Percentiles rank a stretch among this genome's conserved stretches.
These are phyloP conservation scores for Geodia barretti DNA, from an alignment of 37 sponge, comb jelly and placozoan genomes.

Conservation along the genomic window DNA sequence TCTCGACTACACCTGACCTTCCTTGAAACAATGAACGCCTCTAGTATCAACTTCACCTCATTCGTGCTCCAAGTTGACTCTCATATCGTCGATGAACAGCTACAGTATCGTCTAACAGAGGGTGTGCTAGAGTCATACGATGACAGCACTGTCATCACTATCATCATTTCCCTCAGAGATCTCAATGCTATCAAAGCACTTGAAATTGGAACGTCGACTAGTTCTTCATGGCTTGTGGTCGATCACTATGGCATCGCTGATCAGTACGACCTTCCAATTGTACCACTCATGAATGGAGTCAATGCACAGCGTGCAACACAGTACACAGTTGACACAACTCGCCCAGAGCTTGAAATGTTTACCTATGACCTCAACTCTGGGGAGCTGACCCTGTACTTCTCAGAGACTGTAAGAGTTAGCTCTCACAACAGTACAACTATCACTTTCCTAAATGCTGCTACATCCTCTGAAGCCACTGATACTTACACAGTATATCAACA, in stretches of 20 bases:
- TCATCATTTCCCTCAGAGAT: conserved; percentile 68
- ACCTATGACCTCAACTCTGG: conserved; percentile 72
- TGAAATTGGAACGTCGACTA: conserved; percentile 67
- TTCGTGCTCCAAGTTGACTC: conserved; percentile 81
- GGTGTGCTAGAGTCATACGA: conserved; percentile 58
- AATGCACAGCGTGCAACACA: conserved; percentile 58
- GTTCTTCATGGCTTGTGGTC: conserved; percentile 76
- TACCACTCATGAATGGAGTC: conserved; percentile 76
- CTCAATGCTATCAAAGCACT: conserved; percentile 79
- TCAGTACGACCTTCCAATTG: conserved; percentile 58
- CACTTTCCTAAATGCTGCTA: conserved; percentile 52
- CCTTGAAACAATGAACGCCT: conserved; percentile 81
- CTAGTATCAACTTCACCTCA: conserved; percentile 81
- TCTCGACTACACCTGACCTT: conserved; percentile 75
- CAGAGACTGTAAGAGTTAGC: conserved; percentile 76
- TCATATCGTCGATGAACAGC: conserved; percentile 9
- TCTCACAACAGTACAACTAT: conserved; percentile 67
- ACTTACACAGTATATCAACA: conserved; percentile 35
- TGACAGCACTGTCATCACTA: conserved; percentile 66
- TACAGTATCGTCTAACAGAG: conserved; percentile 75
- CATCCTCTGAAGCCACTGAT: conserved; percentile 11
- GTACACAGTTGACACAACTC: conserved; percentile 82
- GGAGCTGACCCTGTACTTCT: conserved; percentile 65
- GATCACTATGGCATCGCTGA: conserved; percentile 71
- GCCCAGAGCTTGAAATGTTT: conserved; percentile 71